Evolutionary conservation across 92 coral and sea anemone genomes (phyloP).

Genomic region (Actinernus sp.): DNA sequence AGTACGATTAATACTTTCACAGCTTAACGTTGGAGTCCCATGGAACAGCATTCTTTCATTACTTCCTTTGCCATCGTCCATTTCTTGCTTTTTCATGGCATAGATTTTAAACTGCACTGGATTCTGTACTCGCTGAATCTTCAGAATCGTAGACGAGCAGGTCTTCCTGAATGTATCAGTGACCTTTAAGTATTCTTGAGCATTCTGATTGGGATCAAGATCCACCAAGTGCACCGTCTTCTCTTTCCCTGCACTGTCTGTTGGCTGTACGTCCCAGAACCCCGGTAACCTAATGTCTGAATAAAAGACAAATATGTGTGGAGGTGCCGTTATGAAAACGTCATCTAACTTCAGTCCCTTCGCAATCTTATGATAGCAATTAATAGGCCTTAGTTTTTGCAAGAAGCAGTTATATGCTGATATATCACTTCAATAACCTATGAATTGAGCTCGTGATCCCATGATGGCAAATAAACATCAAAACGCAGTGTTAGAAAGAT

Average conservation of each 20-base stretch:
- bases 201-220: conserved; percentile 38
- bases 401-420: no score
- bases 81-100: conserved; percentile 41
- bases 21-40: conserved; percentile 53
- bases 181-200: conserved; percentile 52
- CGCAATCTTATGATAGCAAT: no score
- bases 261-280: conserved; percentile 73
- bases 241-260: conserved; percentile 52
- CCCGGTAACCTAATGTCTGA: conserved; percentile 60
- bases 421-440: no score
- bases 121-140: conserved; percentile 78
- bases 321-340: no score
- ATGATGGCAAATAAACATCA: no score
- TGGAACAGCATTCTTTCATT: conserved; percentile 76
- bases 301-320: no score
- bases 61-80: conserved; percentile 73
- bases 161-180: conserved; percentile 34
- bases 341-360: no score
- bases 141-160: conserved; percentile 18
- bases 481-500: no score
- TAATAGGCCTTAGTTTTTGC: no score
- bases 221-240: conserved; percentile 54
- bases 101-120: conserved; percentile 58
- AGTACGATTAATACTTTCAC: conserved; percentile 37
- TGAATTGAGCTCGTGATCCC: no score